Evolutionary conservation across 2,797 vertebrate genomes (phyloP).

Genomic region (Coregonus sp.): DNA sequence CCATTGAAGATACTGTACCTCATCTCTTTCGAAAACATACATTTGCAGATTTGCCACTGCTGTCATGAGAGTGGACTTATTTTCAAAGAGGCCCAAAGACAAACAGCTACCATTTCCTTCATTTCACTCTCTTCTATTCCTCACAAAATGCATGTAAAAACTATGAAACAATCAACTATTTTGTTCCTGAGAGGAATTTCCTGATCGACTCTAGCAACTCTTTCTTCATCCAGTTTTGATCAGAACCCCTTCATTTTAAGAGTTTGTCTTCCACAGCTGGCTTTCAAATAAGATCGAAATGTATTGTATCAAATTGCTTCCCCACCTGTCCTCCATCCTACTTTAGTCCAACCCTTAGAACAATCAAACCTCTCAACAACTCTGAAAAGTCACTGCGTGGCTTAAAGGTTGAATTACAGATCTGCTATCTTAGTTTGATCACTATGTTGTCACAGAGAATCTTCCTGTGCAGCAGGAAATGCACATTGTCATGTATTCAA

Average conservation of each 20-base stretch:
- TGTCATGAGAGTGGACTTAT: background rate
- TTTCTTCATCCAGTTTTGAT: conserved; percentile 16
- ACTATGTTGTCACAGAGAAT: no score
- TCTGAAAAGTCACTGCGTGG: background rate
- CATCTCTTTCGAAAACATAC: background rate
- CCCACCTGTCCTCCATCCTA: conserved; percentile 22
- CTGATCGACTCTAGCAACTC: conserved; percentile 18
- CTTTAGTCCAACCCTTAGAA: background rate
- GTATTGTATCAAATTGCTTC: conserved; percentile 11
- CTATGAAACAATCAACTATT: conserved; percentile 22
- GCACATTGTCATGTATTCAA: no score
- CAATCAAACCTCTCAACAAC: conserved; percentile 13
- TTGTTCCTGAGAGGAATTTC: conserved; percentile 39
- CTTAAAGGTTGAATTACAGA: background rate
- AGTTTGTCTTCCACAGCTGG: background rate
- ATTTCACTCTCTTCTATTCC: background rate
- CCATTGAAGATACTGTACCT: background rate
- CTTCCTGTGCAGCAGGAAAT: no score
- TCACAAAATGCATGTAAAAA: background rate
- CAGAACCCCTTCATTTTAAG: background rate
- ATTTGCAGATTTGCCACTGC: background rate
- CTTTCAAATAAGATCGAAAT: conserved; percentile 2
- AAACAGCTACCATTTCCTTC: background rate
- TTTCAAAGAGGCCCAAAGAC: background rate
- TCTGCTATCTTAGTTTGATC: no score